These are phyloP conservation scores for Macaria notata DNA, from an alignment of 2,888 invertebrate genomes.

Conservation along the genomic window DNA sequence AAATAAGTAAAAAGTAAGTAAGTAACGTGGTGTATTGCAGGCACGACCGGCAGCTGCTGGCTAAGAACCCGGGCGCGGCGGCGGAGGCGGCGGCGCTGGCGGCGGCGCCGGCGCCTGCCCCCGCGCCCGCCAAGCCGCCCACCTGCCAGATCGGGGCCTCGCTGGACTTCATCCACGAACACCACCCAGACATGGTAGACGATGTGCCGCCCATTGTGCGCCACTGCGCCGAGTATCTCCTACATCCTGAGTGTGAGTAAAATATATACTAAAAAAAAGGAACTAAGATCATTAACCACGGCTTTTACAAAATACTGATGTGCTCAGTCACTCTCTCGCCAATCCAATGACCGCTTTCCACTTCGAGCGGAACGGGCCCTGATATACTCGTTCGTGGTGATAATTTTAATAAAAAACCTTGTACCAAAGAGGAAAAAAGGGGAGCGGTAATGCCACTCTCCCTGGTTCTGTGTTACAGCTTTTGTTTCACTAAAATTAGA, in stretches of 20 bases:
- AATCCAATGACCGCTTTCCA: too few relatives aligned
- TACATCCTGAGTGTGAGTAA: constrained; percentile 91
- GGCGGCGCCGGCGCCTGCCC: not conserved
- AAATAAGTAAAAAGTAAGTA: too few relatives aligned
- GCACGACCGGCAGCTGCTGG: constrained; percentile 88
- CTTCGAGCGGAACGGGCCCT: too few relatives aligned
- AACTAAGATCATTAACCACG: too few relatives aligned
- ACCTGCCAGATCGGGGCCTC: constrained; percentile 98
- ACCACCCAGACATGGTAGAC: constrained; percentile 87
- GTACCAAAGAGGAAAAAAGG: too few relatives aligned
- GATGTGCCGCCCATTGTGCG: constrained; percentile 96
- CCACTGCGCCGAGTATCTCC: constrained; percentile 95
- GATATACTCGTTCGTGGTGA: too few relatives aligned
- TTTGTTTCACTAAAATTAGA: too few relatives aligned
- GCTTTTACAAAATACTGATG: too few relatives aligned
- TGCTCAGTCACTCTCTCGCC: too few relatives aligned
- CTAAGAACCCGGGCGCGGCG: constrained; percentile 77
- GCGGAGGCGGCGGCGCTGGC: not conserved
- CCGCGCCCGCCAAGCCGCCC: constrained; percentile 52
- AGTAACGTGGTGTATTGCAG: constrained; percentile 67
- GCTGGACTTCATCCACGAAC: constrained; percentile 93
- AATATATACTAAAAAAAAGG: not conserved
- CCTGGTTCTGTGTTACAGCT: too few relatives aligned
- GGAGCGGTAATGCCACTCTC: too few relatives aligned
- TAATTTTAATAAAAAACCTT: too few relatives aligned